Evolutionary conservation across 2,113 vertebrate genomes (phyloP).

Genomic region (Ovis aries): ARS-UI_Ramb_v3.0 NC_056056.1:221545501-221546000

Average conservation of each 20-base stretch:
- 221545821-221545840: background rate
- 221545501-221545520: background rate
- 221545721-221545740: accelerated
- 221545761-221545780: background rate
- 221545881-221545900: background rate
- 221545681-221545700: background rate
- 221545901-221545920: background rate
- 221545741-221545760: background rate
- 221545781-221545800: background rate
- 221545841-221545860: background rate
- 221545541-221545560: background rate
- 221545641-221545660: background rate
- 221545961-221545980: background rate
- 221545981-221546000: too few species aligned
- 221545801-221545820: too few species aligned
- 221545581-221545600: accelerated
- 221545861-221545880: background rate
- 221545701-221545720: background rate
- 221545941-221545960: accelerated
- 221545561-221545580: background rate
- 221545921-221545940: background rate
- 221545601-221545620: accelerated
- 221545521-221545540: background rate
- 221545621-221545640: background rate
- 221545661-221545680: background rate